These are phyloP conservation scores for Macquaria ambigua DNA, from an alignment of 2,113 vertebrate genomes.

Conservation along the genomic window DNA sequence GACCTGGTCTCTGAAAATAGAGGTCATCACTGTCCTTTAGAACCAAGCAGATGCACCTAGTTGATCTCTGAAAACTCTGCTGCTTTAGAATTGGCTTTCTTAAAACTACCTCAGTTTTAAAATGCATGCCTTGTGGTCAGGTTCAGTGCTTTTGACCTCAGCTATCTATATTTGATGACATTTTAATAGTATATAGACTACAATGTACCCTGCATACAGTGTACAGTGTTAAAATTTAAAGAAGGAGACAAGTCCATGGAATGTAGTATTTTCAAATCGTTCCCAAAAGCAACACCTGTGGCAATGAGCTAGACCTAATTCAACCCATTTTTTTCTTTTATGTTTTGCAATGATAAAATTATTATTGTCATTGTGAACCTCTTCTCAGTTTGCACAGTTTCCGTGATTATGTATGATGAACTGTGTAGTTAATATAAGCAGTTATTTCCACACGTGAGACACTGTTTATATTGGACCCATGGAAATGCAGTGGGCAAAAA, in stretches of 20 bases:
- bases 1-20: not conserved
- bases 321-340: not conserved
- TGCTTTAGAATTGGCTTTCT: not conserved
- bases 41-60: not conserved
- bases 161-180: conserved; percentile 28
- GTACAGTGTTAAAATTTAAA: not conserved
- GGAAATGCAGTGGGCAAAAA: not conserved
- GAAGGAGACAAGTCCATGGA: not conserved
- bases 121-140: not conserved
- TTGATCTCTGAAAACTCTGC: not conserved
- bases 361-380: not conserved
- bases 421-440: not conserved
- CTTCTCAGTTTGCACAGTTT: not conserved
- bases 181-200: conserved; percentile 13
- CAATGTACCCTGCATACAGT: not conserved
- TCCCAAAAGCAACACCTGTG: not conserved
- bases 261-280: not conserved
- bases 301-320: not conserved
- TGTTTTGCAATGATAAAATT: not conserved
- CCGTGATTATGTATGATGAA: not conserved
- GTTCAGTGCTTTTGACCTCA: conserved; percentile 14
- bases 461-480: not conserved
- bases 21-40: not conserved
- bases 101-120: not conserved
- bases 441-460: not conserved